Base-by-base conservation (phyloP, 2,888 invertebrate species). In the Thera britannica region DNA sequence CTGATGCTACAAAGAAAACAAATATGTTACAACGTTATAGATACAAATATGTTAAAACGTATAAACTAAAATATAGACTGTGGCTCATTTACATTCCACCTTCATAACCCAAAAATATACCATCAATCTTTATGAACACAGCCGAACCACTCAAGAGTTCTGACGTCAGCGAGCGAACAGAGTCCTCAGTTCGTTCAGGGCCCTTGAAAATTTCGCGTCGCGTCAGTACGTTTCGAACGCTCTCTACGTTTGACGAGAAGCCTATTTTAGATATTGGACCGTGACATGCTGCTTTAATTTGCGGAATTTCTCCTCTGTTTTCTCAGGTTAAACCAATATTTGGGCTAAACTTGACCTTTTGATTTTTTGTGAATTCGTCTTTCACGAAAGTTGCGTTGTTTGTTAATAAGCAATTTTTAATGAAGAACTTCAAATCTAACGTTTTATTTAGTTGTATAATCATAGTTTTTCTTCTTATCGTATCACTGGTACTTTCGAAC, bases 251-350 rank as follows among this genome's bases (percentile, higher is more conserved):
- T 74, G 81, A 79, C 77, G 79, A 82, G 84, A 72, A 76, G 79
- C 81, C 86, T 85, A 87, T 87, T 88, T 84, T 82, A 83, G 82
- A 75, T 81, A 82, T 84, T 79, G 76, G 79, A 77, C 73, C 77
- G 77, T 75, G 77, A 74, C 73, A 79, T 72, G 67, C 41, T 62
- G 59, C 61, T 72, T 62, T 73, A 70, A 73, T 73, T 71, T 70
- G 67, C 61, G 55, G 36, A 65, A 62, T 57, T 67, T 61, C 48
- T 67, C 57, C 52, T 38, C 44, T 64, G 60, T 58, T 61, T 58
- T 61, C 52, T 61, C 58, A 54, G 49, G 23, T 38, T 44, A 41
- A 41, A 57, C 52, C 36, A 61, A 62, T 67, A 54, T 67, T 62
- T 65, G 51, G 51, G 9, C 8, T 51, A 34, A 41, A 69, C 61